phyloP scores from a whole-genome alignment of 64 coral and sea anemone genomes.

The Montipora foliosa region DNA sequence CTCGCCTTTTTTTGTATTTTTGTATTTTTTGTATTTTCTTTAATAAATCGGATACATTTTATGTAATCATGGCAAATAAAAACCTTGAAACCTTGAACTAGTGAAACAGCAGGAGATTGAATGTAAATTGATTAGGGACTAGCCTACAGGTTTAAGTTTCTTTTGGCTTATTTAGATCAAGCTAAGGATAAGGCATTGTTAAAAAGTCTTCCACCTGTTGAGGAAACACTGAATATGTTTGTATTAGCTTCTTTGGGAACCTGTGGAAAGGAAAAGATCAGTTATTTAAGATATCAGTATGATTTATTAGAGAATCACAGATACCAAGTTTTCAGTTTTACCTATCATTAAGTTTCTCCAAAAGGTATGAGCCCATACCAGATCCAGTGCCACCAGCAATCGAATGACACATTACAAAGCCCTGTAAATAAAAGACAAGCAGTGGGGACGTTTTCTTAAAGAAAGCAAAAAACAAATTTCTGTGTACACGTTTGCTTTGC shows the following conservation, averaged over 20 bases:
- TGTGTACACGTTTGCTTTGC: too few relatives aligned
- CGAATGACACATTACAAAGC: slow-evolving; percentile 98
- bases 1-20: too few relatives aligned
- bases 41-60: too few relatives aligned
- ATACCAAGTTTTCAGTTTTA: not conserved
- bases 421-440: slow-evolving; percentile 47
- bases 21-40: too few relatives aligned
- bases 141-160: too few relatives aligned
- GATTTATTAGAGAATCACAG: not conserved
- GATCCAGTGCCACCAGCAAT: slow-evolving; percentile 99
- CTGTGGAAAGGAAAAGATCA: slow-evolving; percentile 33
- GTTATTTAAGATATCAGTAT: not conserved
- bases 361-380: slow-evolving; percentile 98
- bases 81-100: too few relatives aligned
- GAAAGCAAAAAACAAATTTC: too few relatives aligned
- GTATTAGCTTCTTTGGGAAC: slow-evolving; percentile 97
- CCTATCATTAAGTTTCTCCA: slow-evolving; percentile 99
- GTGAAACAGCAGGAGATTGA: too few relatives aligned
- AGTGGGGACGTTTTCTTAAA: too few relatives aligned
- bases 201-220: slow-evolving; percentile 71
- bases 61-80: too few relatives aligned
- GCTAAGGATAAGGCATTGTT: not conserved
- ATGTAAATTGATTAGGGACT: too few relatives aligned
- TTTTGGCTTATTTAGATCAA: too few relatives aligned
- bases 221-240: slow-evolving; percentile 98